Percentiles rank a stretch among this genome's conserved stretches.
These are phyloP conservation scores for Xiphophorus couchianus DNA, from an alignment of 2,113 vertebrate species.

Conservation along the genomic window DNA sequence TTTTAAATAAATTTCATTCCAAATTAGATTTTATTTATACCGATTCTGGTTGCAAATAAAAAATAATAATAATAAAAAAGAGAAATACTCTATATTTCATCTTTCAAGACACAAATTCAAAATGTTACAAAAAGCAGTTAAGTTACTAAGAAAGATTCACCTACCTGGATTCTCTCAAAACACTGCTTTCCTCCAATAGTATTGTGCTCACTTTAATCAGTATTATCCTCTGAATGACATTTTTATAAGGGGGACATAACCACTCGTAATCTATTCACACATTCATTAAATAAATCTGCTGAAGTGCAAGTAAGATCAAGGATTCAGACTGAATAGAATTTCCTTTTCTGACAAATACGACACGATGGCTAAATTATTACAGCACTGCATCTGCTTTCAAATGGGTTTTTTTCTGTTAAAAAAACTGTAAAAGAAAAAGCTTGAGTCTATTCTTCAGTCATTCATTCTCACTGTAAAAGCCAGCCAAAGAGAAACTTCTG, in stretches of 20 bases:
- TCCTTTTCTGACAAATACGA: neutral
- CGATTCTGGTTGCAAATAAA: too few relatives aligned
- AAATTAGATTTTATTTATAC: too few relatives aligned
- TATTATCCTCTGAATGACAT: neutral
- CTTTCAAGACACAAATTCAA: too few relatives aligned
- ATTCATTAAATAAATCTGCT: neutral
- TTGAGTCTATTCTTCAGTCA: neutral
- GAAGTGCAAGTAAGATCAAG: neutral
- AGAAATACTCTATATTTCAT: too few relatives aligned
- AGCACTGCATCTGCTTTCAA: neutral
- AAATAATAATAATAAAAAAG: too few relatives aligned
- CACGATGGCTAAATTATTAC: neutral
- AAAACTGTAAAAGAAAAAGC: neutral
- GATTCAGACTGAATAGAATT: neutral
- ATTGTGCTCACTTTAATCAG: neutral
- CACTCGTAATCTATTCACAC: neutral
- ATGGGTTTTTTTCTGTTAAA: neutral
- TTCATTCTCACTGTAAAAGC: constrained; percentile 10
- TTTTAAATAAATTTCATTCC: too few relatives aligned
- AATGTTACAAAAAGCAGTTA: too few relatives aligned
- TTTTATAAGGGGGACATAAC: neutral
- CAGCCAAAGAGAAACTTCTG: constrained; percentile 23
- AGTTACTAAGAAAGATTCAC: too few relatives aligned
- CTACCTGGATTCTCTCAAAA: too few relatives aligned
- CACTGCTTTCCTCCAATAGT: neutral